Conservation (phyloP, 2,113 vertebrate species). For the Rhizomys pruinosus region DNA sequence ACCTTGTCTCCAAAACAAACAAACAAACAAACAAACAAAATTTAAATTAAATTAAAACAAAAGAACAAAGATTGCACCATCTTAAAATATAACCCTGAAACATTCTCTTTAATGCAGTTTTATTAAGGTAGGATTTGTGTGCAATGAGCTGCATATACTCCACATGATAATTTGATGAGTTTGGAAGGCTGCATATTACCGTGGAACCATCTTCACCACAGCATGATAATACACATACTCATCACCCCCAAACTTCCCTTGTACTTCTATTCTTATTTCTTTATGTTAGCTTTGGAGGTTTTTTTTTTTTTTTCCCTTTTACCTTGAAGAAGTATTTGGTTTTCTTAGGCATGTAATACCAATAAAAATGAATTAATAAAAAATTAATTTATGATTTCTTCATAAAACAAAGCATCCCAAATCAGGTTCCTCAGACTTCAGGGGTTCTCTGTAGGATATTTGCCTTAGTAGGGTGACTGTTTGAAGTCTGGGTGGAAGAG, state of each 20-base stretch:
- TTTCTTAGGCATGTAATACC: too few species aligned
- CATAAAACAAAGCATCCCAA: neutral
- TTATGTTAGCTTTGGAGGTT: neutral
- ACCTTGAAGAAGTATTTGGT: neutral
- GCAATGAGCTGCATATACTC: neutral
- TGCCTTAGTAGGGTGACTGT: neutral
- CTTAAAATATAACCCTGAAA: neutral
- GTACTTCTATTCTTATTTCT: neutral
- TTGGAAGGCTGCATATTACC: too few species aligned
- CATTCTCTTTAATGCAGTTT: neutral
- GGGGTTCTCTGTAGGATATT: neutral
- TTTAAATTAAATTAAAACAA: too few species aligned
- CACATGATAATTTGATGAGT: neutral
- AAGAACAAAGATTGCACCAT: neutral
- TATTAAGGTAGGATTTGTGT: neutral
- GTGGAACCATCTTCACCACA: neutral
- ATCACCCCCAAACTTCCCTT: neutral
- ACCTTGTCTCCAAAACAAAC: too few species aligned
- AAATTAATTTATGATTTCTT: constrained; percentile 15
- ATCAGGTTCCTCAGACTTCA: neutral
- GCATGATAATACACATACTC: neutral
- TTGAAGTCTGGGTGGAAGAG: neutral
- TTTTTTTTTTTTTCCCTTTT: neutral
- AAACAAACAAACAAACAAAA: too few species aligned
- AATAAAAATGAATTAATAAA: neutral